A percentile compares a stretch with the other conserved stretches of the same genome.
phyloP scores from a whole-genome alignment of 2,888 invertebrate species.

The Pyrrhosoma nymphula region DNA sequence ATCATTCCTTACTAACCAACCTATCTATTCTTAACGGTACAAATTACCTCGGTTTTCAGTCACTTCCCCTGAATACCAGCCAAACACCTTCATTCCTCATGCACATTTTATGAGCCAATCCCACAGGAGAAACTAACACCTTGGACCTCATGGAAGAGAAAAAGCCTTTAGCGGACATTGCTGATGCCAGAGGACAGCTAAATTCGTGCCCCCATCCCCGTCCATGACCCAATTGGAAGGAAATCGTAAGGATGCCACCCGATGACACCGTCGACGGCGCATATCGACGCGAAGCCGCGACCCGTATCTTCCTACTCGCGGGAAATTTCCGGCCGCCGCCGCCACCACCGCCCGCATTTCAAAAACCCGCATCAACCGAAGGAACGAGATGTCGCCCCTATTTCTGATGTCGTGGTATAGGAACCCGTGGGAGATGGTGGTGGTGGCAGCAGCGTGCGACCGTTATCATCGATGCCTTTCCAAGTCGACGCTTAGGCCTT shows the following conservation, averaged over 20 bases:
- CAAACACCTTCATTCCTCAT: no score
- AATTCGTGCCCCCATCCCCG: not conserved
- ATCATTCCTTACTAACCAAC: no score
- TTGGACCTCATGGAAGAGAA: no score
- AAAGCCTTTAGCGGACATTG: no score
- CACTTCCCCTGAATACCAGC: no score
- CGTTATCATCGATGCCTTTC: not conserved
- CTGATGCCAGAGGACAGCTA: not conserved
- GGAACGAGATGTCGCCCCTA: not conserved
- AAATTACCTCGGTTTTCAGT: no score
- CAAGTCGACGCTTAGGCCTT: not conserved
- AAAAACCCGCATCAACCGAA: not conserved
- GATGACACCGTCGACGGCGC: not conserved
- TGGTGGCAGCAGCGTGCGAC: not conserved
- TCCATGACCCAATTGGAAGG: not conserved
- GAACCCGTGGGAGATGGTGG: not conserved
- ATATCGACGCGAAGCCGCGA: conserved; percentile 3
- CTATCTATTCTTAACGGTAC: no score
- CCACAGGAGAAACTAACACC: no score
- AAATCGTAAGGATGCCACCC: not conserved
- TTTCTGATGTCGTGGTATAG: not conserved
- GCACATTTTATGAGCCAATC: no score
- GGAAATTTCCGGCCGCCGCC: not conserved
- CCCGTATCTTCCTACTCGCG: not conserved
- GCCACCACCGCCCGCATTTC: not conserved